phyloP scores from a whole-genome alignment of 2,888 invertebrate genomes.

The Sepiola atlantica region DNA sequence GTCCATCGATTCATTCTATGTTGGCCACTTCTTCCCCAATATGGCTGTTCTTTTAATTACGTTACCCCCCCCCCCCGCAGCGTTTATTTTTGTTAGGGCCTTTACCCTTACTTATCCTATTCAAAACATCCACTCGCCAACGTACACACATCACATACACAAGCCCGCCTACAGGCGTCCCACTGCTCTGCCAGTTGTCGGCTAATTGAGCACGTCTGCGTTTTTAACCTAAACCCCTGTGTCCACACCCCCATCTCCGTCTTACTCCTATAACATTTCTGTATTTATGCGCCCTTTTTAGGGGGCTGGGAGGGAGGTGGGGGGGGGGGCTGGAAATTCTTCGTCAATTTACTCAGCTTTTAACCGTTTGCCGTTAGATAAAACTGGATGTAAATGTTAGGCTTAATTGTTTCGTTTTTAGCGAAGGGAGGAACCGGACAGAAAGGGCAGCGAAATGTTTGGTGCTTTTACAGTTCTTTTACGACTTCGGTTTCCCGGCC shows the following conservation, averaged over 20 bases:
- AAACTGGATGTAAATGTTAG: not conserved
- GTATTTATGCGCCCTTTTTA: not conserved
- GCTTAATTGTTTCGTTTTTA: not conserved
- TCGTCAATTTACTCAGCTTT: not conserved
- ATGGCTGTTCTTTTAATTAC: not conserved
- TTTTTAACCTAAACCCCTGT: not conserved
- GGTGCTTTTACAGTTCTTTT: no score
- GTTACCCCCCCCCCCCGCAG: not conserved
- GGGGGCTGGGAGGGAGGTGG: no score
- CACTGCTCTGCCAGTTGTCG: not conserved
- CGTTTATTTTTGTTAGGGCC: not conserved
- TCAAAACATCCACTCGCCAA: not conserved
- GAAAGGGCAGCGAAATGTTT: no score
- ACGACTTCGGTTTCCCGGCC: no score
- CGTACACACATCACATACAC: not conserved
- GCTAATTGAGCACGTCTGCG: not conserved
- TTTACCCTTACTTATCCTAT: not conserved
- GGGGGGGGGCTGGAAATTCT: not conserved
- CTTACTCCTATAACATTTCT: not conserved
- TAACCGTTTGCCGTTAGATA: not conserved
- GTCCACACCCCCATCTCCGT: not conserved
- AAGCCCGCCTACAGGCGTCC: not conserved
- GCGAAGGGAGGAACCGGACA: no score
- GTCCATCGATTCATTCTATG: not conserved
- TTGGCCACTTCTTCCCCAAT: not conserved